These are phyloP conservation scores for Gnathonemus longibarbis DNA, from an alignment of 2,113 vertebrate genomes.

Conservation along the genomic window DNA sequence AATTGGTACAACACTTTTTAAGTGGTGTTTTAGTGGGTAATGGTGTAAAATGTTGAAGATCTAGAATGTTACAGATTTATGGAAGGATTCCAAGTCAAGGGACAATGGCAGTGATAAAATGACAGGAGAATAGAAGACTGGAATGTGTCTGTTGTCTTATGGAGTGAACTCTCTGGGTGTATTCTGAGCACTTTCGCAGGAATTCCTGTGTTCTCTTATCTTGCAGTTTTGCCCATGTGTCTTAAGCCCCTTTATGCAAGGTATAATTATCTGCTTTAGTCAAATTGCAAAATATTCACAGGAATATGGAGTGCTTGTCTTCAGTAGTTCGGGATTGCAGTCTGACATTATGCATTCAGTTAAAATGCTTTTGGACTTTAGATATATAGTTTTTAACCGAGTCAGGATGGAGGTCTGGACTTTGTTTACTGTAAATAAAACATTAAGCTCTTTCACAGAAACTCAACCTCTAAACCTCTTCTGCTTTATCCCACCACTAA, in stretches of 20 bases:
- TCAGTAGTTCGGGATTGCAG: background rate
- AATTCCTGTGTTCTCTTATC: conserved; percentile 27
- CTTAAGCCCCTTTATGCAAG: conserved; percentile 23
- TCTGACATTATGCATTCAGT: background rate
- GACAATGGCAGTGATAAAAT: conserved; percentile 2
- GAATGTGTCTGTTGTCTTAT: conserved; percentile 13
- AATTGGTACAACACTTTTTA: background rate
- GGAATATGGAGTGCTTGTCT: conserved; percentile 1
- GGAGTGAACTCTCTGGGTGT: conserved; percentile 12
- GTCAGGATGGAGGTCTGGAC: background rate
- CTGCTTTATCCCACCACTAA: background rate
- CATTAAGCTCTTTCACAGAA: conserved; percentile 10
- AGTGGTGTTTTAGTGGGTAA: background rate
- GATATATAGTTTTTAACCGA: background rate
- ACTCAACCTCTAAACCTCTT: background rate
- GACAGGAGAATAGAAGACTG: background rate
- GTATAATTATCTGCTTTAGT: conserved; percentile 15
- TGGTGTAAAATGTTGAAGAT: background rate
- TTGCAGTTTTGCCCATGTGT: conserved; percentile 6
- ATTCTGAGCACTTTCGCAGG: conserved; percentile 19
- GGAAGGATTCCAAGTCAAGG: background rate
- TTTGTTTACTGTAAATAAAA: background rate
- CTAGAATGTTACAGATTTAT: background rate
- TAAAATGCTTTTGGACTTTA: background rate
- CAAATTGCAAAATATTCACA: conserved; percentile 21